Base-by-base conservation (phyloP, 1,140 invertebrate species). In the Aphidius gifuensis region DNA sequence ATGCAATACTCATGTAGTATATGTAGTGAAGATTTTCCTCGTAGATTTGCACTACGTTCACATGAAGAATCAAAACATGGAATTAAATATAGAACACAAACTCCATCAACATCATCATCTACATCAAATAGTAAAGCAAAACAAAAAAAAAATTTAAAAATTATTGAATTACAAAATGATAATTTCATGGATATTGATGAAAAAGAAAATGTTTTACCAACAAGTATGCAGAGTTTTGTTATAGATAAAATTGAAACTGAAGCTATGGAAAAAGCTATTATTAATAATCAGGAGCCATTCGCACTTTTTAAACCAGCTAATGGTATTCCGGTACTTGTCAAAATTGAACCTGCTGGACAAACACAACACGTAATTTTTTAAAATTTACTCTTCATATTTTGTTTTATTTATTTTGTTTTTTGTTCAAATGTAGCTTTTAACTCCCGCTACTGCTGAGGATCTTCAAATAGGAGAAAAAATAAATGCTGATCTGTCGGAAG, bases 281-380 rank as follows among this genome's bases (percentile, higher is more conserved):
- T 77, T 9, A 69, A 77, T 54, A 78, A 76, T 9, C 82, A 84
- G 68, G 84, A 79, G 8, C 85, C 85, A 0, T 86, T 86, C 66
- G 85, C 85, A 4, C 72, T 87, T 11, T 77, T 86, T 32, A 83
- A 84, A 67, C 84, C 84, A 11, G 75, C 80, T 43, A 83, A 82
- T 62, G 84, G 84, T 51, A 83, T 84, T 68, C 85, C 85, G 7
- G 81, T 86, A n/a, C 75, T 87, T 9, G 85, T 86, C n/a, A 85
- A 86, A 68, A 80, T 87, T 48, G 71, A 82, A 42, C 72, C 81
- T 9, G 81, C 78, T 43, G 75, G 75, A 38, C 75, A 67, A 56
- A 71, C 82, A 48, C 85, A 85, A 72, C 82, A 86, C 64, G 83
- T 84, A 74, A 77, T 58, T 67, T 54, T 48, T 23, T 55, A 51